These are phyloP conservation scores for Bombus sibiricus DNA, from an alignment of 1,140 invertebrate species.

Conservation along the genomic window DNA sequence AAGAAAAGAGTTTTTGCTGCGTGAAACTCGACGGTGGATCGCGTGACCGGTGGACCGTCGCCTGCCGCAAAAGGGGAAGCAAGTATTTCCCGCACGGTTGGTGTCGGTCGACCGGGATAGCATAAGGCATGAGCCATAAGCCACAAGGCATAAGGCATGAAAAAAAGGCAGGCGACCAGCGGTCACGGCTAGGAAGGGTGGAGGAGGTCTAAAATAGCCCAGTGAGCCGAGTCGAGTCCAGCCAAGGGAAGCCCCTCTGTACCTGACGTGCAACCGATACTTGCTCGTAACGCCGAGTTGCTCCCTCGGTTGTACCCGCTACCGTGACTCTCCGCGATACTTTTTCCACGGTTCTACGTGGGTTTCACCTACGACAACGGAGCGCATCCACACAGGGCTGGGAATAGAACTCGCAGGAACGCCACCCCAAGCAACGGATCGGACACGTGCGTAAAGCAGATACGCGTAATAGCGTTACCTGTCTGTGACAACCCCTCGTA, in stretches of 20 bases:
- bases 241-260: constrained; percentile 60
- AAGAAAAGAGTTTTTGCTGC: constrained; percentile 33
- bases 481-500: constrained; percentile 46
- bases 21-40: constrained; percentile 45
- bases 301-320: constrained; percentile 37
- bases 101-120: constrained; percentile 21
- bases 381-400: constrained; percentile 18
- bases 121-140: constrained; percentile 37
- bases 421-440: constrained; percentile 30
- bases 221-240: constrained; percentile 42
- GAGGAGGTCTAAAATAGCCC: constrained; percentile 53
- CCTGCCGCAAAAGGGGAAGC: constrained; percentile 46
- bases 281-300: constrained; percentile 48
- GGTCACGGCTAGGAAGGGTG: background rate
- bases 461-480: constrained; percentile 62
- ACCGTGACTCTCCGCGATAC: constrained; percentile 32
- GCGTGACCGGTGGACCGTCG: constrained; percentile 58
- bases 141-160: constrained; percentile 32
- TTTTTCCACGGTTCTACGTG: constrained; percentile 61
- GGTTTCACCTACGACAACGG: constrained; percentile 58
- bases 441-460: constrained; percentile 50
- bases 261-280: constrained; percentile 66
- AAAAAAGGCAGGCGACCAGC: constrained; percentile 8
- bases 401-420: constrained; percentile 43
- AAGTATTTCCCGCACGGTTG: constrained; percentile 47